Evolutionary conservation across 2,888 invertebrate species (phyloP), one percentile per base, ranked within the genome.

Genomic region (Tholera decimalis): DNA sequence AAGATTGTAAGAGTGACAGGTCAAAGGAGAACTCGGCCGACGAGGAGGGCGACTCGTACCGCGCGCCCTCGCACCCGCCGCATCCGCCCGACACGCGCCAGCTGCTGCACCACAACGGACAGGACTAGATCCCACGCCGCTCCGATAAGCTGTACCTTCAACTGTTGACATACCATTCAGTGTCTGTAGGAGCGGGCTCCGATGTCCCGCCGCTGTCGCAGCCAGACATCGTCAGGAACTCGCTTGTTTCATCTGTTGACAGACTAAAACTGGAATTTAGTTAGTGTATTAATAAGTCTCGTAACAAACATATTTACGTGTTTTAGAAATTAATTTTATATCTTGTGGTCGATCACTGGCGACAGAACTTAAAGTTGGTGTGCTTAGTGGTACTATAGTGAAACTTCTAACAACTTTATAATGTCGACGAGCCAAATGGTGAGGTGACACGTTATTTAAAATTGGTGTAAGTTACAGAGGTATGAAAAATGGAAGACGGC

Each of bases 101-200:
- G 85, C 94, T 97, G 74, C 95, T 97, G 64, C 97, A 97, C 84
- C 98, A 98, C 90, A 98, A 98, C 91, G 97, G 98, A 80, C 97
- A 98, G 92, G 98, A 98, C 96, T 98, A 97, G 65, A 41, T 55
- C 60, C 55, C 49, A 93, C 76, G 71, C 50, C 70, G 65, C 70
- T 69, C 47, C 83, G 77, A 78, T 72, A 77, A 64, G 77, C 80
- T 80, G 79, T 83, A 84, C 82, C 83, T 84, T 82, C 75, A 77
- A 68, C 78, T 73, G 72, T 76, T 77, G 73, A 75, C 58, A 65
- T 77, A 67, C 74, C 53, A 41, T 41, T 55, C 60, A 59, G 68
- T 66, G 68, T 70, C 66, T 56, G 55, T 35, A n/a, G n/a, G 53
- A 61, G 62, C 63, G 72, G 46, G 69, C 50, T 41, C 46, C 67